Evolutionary conservation across 2,797 vertebrate species (phyloP).

Genomic region (Notolabrus celidotus): DNA sequence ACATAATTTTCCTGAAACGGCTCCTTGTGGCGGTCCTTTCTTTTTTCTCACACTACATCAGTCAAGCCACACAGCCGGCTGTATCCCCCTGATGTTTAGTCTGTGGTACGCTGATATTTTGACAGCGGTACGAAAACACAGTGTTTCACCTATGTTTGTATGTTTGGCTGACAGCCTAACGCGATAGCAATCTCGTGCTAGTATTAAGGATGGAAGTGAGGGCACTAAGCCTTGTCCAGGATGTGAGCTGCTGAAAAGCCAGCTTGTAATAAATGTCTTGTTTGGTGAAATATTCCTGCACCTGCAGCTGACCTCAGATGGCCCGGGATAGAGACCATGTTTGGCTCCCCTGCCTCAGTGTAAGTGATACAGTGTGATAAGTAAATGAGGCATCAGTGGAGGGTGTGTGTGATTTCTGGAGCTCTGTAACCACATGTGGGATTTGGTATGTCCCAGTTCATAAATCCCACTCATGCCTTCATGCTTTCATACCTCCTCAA

Average conservation of each 20-base stretch:
- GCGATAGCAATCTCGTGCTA: constrained; percentile 48
- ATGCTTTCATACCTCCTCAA: constrained; percentile 75
- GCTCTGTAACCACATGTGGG: constrained; percentile 67
- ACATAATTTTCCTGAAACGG: constrained; percentile 44
- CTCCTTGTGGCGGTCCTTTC: constrained; percentile 7
- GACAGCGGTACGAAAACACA: constrained; percentile 71
- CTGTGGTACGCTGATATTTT: constrained; percentile 76
- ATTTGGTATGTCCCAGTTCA: constrained; percentile 71
- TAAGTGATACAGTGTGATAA: constrained; percentile 72
- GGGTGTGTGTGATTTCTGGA: constrained; percentile 37
- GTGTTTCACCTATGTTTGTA: constrained; percentile 63
- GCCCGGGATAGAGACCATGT: constrained; percentile 29
- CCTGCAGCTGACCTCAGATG: constrained; percentile 71
- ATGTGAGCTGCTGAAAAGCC: constrained; percentile 55
- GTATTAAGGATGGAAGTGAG: constrained; percentile 50
- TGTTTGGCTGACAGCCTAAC: constrained; percentile 50
- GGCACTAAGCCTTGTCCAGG: constrained; percentile 47
- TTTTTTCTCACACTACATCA: constrained; percentile 56
- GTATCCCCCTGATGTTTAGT: constrained; percentile 77
- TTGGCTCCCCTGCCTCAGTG: constrained; percentile 45
- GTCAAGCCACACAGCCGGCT: constrained; percentile 45
- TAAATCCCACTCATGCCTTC: constrained; percentile 72
- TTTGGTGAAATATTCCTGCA: constrained; percentile 59
- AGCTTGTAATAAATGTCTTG: constrained; percentile 55
- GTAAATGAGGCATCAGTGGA: constrained; percentile 64